Base-by-base conservation (phyloP, 2,888 invertebrate species). In the Acrobeloides nanus region DNA sequence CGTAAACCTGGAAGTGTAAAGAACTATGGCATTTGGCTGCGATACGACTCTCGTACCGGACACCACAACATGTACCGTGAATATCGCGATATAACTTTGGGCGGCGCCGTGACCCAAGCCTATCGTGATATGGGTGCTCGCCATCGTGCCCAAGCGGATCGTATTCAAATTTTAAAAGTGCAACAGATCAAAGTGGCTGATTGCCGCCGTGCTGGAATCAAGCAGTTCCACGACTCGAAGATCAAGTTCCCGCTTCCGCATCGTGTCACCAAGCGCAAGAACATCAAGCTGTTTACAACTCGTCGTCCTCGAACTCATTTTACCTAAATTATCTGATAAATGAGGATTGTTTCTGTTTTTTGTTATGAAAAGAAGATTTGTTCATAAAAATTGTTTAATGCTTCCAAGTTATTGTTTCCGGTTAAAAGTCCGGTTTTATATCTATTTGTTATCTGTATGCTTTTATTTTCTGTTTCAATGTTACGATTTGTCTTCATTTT, bases 1-100 rank as follows among this genome's bases (percentile, higher is more conserved):
- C 89, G 85, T 75, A 84, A 86, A 39, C 92, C 95, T 4, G 81
- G 84, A 27, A 87, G 86, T 76, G 89, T 99, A 68, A 99, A 97
- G 83, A 99, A 99, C 80, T 95, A 89, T 75, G 97, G 95, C 57
- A 89, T 99, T 74, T 99, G 95, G 95, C 80, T 99, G 76, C 84
- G 97, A 67, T 99, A 99, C 75, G 92, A 95, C 76, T 97, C 95
- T 1, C 83, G 97, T 52, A 93, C 92, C 8, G 97, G 95, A 48
- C 93, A 90, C 49, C 95, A 97, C 81, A 97, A 97, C 82, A 97
- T 97, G 97, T 97, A 97, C 84, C 83, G 92, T 26, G 97, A 99
- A 78, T 99, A 99, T 81, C 83, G 97, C 64, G 97, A 97, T 78
- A 80, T 93, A 68, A 86, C 88, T 51, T 87, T 90, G 5, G 87